Conservation (phyloP, 2,797 vertebrate species). For the Chromis chromis region DNA sequence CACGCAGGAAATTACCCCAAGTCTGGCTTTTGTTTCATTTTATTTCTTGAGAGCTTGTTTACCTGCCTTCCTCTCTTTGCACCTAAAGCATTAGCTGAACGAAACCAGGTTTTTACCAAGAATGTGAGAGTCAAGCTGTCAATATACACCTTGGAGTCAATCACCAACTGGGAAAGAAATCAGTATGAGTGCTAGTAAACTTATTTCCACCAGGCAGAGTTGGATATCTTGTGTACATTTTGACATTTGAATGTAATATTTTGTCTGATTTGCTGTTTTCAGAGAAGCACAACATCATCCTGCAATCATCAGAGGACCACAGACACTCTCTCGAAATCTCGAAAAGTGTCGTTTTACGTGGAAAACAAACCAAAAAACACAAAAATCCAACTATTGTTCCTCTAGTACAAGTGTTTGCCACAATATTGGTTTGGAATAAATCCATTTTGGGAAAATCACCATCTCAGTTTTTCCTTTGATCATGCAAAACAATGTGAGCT, state of each 20-base stretch:
- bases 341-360: no score
- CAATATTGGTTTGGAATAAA: no score
- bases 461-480: background rate
- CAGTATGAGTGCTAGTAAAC: background rate
- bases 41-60: conserved; percentile 59
- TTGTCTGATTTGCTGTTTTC: background rate
- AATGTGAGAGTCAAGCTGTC: background rate
- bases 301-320: background rate
- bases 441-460: no score
- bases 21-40: conserved; percentile 69
- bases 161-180: background rate
- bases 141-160: background rate
- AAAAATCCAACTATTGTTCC: background rate
- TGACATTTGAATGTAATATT: background rate
- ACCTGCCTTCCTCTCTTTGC: conserved; percentile 40
- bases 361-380: background rate
- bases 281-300: background rate
- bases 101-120: conserved; percentile 15
- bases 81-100: conserved; percentile 29
- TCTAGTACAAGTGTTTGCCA: background rate
- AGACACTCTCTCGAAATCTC: background rate
- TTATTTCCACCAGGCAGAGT: background rate
- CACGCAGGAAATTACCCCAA: conserved; percentile 69
- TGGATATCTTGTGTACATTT: background rate
- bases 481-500: background rate